Percentiles rank a stretch among this genome's conserved stretches.
phyloP scores from a whole-genome alignment of 2,888 invertebrate genomes.

The Laspeyria flexula region DNA sequence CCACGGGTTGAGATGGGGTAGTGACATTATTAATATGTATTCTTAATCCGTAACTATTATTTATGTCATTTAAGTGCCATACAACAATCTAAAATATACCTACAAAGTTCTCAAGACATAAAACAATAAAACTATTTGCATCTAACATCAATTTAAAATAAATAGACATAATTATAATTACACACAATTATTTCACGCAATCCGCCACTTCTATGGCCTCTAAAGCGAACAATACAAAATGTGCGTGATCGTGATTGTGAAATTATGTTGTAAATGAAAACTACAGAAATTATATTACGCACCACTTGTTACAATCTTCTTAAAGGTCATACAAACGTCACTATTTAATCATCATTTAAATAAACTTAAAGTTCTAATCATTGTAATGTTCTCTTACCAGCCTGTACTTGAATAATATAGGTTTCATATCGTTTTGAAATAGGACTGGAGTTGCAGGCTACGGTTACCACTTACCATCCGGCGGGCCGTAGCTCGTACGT shows the following conservation, averaged over 20 bases:
- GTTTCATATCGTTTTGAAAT: not conserved
- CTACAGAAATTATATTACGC: slow-evolving; percentile 43
- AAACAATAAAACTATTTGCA: slow-evolving; percentile 4
- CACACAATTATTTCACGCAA: slow-evolving; percentile 17
- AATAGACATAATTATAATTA: slow-evolving; percentile 27
- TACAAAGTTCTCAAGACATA: not conserved
- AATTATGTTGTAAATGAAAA: slow-evolving; percentile 56
- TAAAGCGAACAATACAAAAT: slow-evolving; percentile 43
- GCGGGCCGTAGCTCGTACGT: too few relatives aligned
- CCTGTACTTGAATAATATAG: not conserved
- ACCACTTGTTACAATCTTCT: slow-evolving; percentile 34
- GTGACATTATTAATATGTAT: too few relatives aligned
- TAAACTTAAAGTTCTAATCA: slow-evolving; percentile 7
- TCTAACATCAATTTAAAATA: slow-evolving; percentile 25
- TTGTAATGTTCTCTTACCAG: not conserved
- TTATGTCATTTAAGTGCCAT: not conserved
- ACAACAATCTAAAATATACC: not conserved
- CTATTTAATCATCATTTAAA: slow-evolving; percentile 23
- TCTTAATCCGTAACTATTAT: not conserved
- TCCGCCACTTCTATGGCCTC: slow-evolving; percentile 43
- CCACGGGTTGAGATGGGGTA: too few relatives aligned
- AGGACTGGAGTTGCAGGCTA: not conserved
- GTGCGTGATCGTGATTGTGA: slow-evolving; percentile 48
- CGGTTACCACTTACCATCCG: too few relatives aligned
- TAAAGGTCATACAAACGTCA: slow-evolving; percentile 25